Conservation (phyloP, 2,113 vertebrate species). For the Pelecanoides urinatrix region DNA sequence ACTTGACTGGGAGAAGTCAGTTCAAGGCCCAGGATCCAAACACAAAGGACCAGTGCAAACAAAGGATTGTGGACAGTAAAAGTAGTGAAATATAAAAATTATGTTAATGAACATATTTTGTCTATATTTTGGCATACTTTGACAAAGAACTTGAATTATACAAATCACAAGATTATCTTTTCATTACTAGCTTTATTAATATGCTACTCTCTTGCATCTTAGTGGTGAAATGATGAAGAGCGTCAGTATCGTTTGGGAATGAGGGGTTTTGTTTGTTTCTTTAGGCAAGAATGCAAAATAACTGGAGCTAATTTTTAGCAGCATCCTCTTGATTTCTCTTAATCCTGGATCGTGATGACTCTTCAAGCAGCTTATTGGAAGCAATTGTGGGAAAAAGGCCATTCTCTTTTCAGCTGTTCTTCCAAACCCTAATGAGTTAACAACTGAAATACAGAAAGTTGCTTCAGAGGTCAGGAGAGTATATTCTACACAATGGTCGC, state of each 20-base stretch:
- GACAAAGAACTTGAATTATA: neutral
- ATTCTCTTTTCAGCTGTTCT: constrained; percentile 72
- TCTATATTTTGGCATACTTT: neutral
- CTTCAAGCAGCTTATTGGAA: constrained; percentile 58
- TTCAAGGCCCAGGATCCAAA: neutral
- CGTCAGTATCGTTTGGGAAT: neutral
- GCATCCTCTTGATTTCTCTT: constrained; percentile 50
- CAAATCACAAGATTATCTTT: neutral
- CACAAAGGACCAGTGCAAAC: neutral
- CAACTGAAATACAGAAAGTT: constrained; percentile 83
- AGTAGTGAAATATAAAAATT: neutral
- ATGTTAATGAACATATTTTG: neutral
- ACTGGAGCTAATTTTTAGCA: constrained; percentile 15
- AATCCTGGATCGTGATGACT: constrained; percentile 25
- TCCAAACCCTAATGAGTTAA: constrained; percentile 81
- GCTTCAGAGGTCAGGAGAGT: constrained; percentile 77
- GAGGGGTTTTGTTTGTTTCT: neutral
- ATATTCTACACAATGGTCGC: constrained; percentile 82
- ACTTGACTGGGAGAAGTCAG: neutral
- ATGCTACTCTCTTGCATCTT: neutral
- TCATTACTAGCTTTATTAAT: neutral
- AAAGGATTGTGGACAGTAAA: neutral
- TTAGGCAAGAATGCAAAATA: constrained; percentile 24
- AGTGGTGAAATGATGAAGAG: neutral
- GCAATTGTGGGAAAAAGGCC: constrained; percentile 82